These are phyloP conservation scores for Eupelmus urozonus DNA, from an alignment of 2,888 invertebrate species.

Conservation along the genomic window DNA sequence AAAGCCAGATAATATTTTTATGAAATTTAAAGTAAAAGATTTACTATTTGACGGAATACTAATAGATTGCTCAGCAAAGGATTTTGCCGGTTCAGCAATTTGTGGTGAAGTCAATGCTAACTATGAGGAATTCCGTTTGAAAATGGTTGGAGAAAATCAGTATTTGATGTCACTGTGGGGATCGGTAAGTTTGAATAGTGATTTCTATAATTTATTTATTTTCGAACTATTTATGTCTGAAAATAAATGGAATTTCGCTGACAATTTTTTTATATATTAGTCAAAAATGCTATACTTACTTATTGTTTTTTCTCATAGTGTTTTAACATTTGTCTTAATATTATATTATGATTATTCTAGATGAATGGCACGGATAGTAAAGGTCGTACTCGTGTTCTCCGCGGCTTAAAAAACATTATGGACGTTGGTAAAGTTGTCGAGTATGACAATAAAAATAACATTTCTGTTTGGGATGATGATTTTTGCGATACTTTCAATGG, in stretches of 20 bases:
- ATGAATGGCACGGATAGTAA: slow-evolving; percentile 85
- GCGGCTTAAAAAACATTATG: slow-evolving; percentile 86
- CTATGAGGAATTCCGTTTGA: slow-evolving; percentile 19
- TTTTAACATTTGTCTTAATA: no score
- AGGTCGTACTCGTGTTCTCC: slow-evolving; percentile 83
- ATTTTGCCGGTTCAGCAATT: slow-evolving; percentile 87
- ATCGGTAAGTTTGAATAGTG: slow-evolving; percentile 80
- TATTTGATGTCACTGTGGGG: slow-evolving; percentile 87
- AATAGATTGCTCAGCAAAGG: slow-evolving; percentile 85
- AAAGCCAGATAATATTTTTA: slow-evolving; percentile 81
- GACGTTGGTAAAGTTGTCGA: slow-evolving; percentile 87
- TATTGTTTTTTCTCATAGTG: no score
- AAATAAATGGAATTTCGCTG: no score
- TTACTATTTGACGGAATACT: slow-evolving; percentile 86
- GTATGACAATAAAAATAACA: slow-evolving; percentile 82
- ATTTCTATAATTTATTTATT: slow-evolving; percentile 9
- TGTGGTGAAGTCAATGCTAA: slow-evolving; percentile 82
- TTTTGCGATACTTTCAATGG: slow-evolving; percentile 87
- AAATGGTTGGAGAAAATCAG: slow-evolving; percentile 81
- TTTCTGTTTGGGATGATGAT: slow-evolving; percentile 83
- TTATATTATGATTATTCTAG: slow-evolving; percentile 76
- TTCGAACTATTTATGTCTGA: no score
- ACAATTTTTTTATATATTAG: no score
- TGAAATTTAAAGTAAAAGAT: slow-evolving; percentile 83
- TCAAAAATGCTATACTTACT: no score